phyloP scores from a whole-genome alignment of 2,113 vertebrate species.

The Leptocoma aspasia region DNA sequence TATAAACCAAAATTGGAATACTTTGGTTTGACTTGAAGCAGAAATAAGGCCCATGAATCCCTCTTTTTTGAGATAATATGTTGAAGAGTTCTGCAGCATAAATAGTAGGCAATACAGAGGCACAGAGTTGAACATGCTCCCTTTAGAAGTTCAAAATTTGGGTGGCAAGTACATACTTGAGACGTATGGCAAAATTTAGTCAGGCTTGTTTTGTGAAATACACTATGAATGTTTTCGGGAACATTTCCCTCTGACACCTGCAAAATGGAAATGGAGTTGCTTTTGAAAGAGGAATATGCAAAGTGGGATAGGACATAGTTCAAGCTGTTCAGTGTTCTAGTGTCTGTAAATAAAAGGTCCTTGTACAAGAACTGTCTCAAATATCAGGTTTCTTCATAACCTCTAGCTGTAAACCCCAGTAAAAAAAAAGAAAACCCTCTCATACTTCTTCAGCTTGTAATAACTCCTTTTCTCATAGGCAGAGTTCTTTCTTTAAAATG shows the following conservation, averaged over 20 bases:
- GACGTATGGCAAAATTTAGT: background rate
- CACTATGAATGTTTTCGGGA: background rate
- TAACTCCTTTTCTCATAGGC: background rate
- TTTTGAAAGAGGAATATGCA: background rate
- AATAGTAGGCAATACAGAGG: background rate
- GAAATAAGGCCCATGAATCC: background rate
- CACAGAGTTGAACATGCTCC: background rate
- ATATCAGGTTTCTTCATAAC: background rate
- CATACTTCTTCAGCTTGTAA: background rate
- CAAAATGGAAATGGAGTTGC: background rate
- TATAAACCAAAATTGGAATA: background rate
- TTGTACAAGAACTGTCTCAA: background rate
- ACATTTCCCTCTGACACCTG: background rate
- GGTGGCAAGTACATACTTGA: background rate
- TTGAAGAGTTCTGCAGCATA: background rate
- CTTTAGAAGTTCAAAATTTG: background rate
- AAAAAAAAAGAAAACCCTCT: background rate
- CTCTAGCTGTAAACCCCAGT: background rate
- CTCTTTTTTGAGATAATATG: background rate
- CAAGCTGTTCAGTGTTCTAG: background rate
- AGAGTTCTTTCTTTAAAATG: background rate
- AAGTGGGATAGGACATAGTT: background rate
- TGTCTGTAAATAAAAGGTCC: background rate
- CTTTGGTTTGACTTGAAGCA: background rate
- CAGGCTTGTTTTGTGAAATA: background rate